These are phyloP conservation scores for Dermochelys coriacea DNA, from an alignment of 2,797 vertebrate species.

Conservation along the genomic window DNA sequence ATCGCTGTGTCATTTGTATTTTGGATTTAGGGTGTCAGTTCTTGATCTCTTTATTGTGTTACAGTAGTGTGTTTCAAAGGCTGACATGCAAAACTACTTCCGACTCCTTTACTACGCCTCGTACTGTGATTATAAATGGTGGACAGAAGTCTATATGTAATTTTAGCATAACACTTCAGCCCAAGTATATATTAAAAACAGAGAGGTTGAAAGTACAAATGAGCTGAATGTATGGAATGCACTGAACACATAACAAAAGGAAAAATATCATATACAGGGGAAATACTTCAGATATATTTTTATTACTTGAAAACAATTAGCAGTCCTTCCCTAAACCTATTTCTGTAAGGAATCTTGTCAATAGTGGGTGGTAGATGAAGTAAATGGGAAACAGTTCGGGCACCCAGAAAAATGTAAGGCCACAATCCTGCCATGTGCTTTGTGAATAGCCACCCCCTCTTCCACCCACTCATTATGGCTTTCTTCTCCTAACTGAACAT, in stretches of 20 bases:
- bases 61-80: accelerated
- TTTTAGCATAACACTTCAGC: not conserved
- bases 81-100: not conserved
- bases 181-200: not conserved
- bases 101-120: not conserved
- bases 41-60: too few species aligned
- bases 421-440: accelerated
- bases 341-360: not conserved
- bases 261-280: not conserved
- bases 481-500: accelerated
- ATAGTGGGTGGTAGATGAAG: not conserved
- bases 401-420: accelerated
- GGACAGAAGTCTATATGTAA: not conserved
- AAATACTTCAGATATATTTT: not conserved
- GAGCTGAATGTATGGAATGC: too few species aligned
- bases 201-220: not conserved
- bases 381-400: not conserved
- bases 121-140: not conserved
- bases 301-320: not conserved
- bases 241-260: not conserved
- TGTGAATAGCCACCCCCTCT: not conserved
- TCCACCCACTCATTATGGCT: not conserved
- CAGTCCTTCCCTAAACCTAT: not conserved
- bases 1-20: not conserved
- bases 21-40: not conserved